Conservation (phyloP, 2,113 vertebrate species). For the Pampusana beccarii region DNA sequence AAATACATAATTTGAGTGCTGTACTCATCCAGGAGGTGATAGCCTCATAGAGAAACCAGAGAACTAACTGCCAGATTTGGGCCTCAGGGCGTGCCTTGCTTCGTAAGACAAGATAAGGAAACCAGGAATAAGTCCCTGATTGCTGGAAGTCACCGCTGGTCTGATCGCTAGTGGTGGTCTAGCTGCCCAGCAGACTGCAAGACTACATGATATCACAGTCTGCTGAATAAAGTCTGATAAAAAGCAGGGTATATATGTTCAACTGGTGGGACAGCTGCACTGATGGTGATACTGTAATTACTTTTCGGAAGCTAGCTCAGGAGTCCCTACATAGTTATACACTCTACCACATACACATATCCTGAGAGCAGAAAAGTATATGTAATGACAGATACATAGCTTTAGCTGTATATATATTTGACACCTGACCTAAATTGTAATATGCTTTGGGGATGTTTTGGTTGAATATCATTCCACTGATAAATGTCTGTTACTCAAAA, state of each 20-base stretch:
- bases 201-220: accelerated
- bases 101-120: neutral
- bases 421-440: neutral
- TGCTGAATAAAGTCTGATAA: neutral
- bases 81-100: neutral
- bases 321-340: neutral
- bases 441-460: neutral
- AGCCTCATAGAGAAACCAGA: neutral
- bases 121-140: neutral
- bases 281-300: neutral
- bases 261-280: neutral
- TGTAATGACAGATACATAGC: neutral
- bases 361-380: neutral
- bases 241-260: neutral
- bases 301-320: neutral
- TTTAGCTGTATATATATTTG: neutral
- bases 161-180: neutral
- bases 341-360: neutral
- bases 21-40: neutral
- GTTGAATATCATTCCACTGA: neutral
- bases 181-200: neutral
- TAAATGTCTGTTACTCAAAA: neutral
- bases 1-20: neutral
- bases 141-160: neutral
- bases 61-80: neutral